Conservation (phyloP, 2,888 invertebrate species). For the Rhagonycha lutea region DNA sequence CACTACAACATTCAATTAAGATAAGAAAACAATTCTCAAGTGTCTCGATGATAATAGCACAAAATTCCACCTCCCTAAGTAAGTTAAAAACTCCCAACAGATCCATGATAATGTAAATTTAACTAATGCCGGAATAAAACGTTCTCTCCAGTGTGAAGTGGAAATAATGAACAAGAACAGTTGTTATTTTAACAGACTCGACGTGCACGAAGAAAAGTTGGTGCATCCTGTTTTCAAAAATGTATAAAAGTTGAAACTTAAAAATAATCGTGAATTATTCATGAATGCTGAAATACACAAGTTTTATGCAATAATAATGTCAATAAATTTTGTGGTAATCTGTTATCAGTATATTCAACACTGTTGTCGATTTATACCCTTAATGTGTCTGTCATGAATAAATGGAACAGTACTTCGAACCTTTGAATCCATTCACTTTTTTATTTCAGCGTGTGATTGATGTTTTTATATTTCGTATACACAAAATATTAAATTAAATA, state of each 20-base stretch:
- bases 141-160: slow-evolving; percentile 14
- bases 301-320: not conserved
- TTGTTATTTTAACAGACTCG: slow-evolving; percentile 5
- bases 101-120: slow-evolving; percentile 15
- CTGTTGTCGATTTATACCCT: slow-evolving; percentile 12
- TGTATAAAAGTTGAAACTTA: not conserved
- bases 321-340: slow-evolving; percentile 8
- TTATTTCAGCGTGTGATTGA: slow-evolving; percentile 10
- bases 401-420: not conserved
- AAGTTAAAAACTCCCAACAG: slow-evolving; percentile 11
- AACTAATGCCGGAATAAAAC: slow-evolving; percentile 16
- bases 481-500: slow-evolving; percentile 2
- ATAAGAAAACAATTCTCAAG: slow-evolving; percentile 12
- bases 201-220: not conserved
- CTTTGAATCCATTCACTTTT: slow-evolving; percentile 12
- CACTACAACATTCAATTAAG: slow-evolving; percentile 10
- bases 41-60: slow-evolving; percentile 5
- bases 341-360: slow-evolving; percentile 9
- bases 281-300: not conserved
- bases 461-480: slow-evolving; percentile 8
- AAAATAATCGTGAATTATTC: not conserved
- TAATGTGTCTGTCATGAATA: slow-evolving; percentile 17
- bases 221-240: not conserved
- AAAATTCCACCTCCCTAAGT: not conserved
- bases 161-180: slow-evolving; percentile 17